Conservation (phyloP, 1,140 invertebrate species). For the Harlomillsia oculata region DNA sequence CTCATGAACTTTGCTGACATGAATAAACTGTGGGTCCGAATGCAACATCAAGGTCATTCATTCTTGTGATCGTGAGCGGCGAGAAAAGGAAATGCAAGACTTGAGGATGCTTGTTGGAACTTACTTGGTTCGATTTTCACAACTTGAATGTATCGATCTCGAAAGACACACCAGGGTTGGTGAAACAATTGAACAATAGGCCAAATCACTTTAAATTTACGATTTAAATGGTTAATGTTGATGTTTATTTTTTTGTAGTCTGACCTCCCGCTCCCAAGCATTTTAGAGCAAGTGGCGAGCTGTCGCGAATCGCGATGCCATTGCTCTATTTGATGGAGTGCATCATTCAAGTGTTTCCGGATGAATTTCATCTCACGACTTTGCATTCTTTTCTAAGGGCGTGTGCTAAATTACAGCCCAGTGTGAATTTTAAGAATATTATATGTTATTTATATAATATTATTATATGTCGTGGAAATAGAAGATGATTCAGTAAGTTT, state of each 20-base stretch:
- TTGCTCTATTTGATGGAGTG: slow-evolving; percentile 99
- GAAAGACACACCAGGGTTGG: slow-evolving; percentile 86
- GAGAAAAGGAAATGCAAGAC: slow-evolving; percentile 93
- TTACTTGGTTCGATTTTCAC: slow-evolving; percentile 90
- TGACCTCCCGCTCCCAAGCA: slow-evolving; percentile 77
- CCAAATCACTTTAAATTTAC: slow-evolving; percentile 1
- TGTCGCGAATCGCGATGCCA: slow-evolving; percentile 92
- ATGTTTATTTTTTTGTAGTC: slow-evolving; percentile 42
- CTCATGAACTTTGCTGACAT: slow-evolving; percentile 98
- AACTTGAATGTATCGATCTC: slow-evolving; percentile 88
- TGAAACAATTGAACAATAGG: too few relatives aligned
- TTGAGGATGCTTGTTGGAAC: slow-evolving; percentile 89
- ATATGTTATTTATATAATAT: too few relatives aligned
- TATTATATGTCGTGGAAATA: too few relatives aligned
- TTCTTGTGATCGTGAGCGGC: slow-evolving; percentile 77
- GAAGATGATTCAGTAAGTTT: too few relatives aligned
- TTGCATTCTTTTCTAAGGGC: slow-evolving; percentile 90
- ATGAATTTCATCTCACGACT: slow-evolving; percentile 96
- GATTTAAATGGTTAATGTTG: background rate
- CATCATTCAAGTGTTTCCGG: slow-evolving; percentile 98
- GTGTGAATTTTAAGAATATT: slow-evolving; percentile 97
- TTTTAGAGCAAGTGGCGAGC: slow-evolving; percentile 92
- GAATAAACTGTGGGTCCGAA: slow-evolving; percentile 99
- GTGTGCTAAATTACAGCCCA: slow-evolving; percentile 87
- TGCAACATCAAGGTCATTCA: slow-evolving; percentile 99